Base-by-base conservation (phyloP, 2,888 invertebrate genomes). In the Eupithecia tripunctaria region DNA sequence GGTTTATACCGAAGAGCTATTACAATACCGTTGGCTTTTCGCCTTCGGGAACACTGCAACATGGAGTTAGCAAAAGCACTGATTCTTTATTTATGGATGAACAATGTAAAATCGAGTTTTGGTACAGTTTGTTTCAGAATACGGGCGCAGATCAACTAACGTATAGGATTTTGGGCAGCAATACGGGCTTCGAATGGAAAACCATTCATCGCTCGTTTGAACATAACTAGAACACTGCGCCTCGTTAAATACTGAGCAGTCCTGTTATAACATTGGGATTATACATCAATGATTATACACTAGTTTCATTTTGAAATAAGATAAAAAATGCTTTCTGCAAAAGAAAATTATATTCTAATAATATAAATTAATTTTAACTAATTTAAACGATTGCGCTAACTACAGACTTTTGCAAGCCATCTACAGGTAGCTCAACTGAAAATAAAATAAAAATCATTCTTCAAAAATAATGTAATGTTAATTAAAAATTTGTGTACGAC, bases 1-100 rank as follows among this genome's bases (percentile, higher is more conserved):
- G 77, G 80, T 75, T 79, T 76, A 68, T 59, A 32, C 68, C 60
- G 60, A 60, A 41, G 63, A 47, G 47, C 15, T 68, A 51, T 36
- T 27, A 25, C 80, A 63, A 70, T 70, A 73, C 73, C 77, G 77
- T 79, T 74, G 73, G 71, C 68, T 70, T 70, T 77, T 81, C 78
- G 56, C 51, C 51, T 64, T 64, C 38, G 64, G 38, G 38, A 64
- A 41, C 38, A 36, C 64, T 41, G 64, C n/a, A 60, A 29, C 60
- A n/a, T 36, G 6, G 38, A 64, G 38, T 38, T 38, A 63, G 29
- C 15, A 60, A 18, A 29, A 29, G 21, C 25, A 63, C 36, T 1
- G 64, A 25, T 21, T 15, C 64, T 41, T 64, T 64, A 64, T 64
- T 64, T 64, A 38, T 38, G 10, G 14, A 38, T 41, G 38, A 64